These are phyloP conservation scores for Tenthredo amoena DNA, from an alignment of 2,888 invertebrate genomes.

Conservation along the genomic window DNA sequence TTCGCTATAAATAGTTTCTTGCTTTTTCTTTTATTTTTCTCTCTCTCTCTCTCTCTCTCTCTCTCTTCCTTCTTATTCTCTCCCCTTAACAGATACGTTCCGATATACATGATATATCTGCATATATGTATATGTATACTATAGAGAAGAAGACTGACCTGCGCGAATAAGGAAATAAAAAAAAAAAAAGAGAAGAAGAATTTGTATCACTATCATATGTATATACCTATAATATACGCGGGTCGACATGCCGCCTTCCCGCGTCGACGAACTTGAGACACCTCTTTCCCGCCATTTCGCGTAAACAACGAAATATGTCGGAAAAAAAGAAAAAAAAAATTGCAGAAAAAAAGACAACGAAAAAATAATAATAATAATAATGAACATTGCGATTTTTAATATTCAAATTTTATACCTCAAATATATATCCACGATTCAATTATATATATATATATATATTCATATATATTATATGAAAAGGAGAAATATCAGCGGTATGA, in stretches of 20 bases:
- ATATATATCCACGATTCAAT: too few relatives aligned
- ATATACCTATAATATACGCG: neutral
- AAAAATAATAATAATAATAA: neutral
- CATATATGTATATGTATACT: neutral
- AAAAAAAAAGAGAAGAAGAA: neutral
- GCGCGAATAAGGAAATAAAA: neutral
- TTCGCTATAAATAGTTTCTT: constrained; percentile 3
- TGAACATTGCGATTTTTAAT: too few relatives aligned
- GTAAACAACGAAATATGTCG: neutral
- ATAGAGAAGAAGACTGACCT: neutral
- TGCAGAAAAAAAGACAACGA: neutral
- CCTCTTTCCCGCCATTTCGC: neutral
- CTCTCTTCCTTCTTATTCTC: neutral
- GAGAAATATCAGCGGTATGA: too few relatives aligned
- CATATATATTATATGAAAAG: too few relatives aligned
- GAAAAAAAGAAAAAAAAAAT: neutral
- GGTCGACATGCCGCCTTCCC: too few relatives aligned
- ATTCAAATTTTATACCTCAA: too few relatives aligned
- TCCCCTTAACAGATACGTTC: neutral
- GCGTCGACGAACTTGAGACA: too few relatives aligned
- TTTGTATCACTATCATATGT: neutral
- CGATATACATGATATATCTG: neutral
- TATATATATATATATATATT: too few relatives aligned
- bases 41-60: neutral
- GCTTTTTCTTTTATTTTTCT: neutral